Evolutionary conservation across 2,797 vertebrate genomes (phyloP).

Genomic region (Enteromius thamalakanensis): DNA sequence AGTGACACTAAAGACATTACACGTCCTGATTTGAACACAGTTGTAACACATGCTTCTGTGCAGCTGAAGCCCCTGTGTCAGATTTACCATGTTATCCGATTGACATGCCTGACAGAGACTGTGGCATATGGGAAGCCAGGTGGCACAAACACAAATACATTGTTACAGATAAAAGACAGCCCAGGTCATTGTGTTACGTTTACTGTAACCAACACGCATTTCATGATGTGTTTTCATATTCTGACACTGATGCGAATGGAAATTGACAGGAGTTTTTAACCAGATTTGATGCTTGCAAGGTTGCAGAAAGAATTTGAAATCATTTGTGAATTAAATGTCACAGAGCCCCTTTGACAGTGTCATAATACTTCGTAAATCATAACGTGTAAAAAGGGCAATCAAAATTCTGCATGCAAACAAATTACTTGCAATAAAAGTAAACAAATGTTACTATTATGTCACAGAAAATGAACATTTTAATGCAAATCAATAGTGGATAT

Average conservation of each 20-base stretch:
- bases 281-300: slow-evolving; percentile 44
- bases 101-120: background rate
- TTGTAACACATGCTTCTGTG: background rate
- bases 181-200: background rate
- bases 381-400: background rate
- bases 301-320: background rate
- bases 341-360: background rate
- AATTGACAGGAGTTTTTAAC: background rate
- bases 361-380: background rate
- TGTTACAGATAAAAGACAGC: slow-evolving; percentile 2
- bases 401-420: background rate
- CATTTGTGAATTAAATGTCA: background rate
- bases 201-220: slow-evolving; percentile 8
- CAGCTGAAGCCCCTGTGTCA: slow-evolving; percentile 5
- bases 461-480: background rate
- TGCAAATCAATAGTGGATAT: background rate
- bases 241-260: background rate
- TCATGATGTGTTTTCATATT: background rate
- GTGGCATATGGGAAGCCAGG: slow-evolving; percentile 7
- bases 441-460: background rate
- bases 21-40: background rate
- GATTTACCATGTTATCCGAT: slow-evolving; percentile 26
- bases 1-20: slow-evolving; percentile 9
- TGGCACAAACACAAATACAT: slow-evolving; percentile 4
- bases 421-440: background rate